A percentile compares a stretch with the other conserved stretches of the same genome.
Conservation (phyloP, 2,113 vertebrate species). For the Pontoporia blainvillei region DNA sequence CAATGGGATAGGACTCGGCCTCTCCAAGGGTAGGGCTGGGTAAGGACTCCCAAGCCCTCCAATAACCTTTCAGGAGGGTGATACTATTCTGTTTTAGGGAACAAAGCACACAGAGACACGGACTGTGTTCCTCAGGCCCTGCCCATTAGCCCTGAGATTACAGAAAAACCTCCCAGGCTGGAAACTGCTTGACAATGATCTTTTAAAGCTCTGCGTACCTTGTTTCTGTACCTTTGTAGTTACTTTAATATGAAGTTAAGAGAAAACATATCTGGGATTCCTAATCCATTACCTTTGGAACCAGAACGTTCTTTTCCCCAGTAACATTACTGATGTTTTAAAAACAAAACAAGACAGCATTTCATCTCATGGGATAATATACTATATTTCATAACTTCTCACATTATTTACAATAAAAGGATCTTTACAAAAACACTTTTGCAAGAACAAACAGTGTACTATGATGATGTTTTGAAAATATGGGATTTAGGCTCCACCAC, state of each 20-base stretch:
- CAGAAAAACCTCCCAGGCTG: not conserved
- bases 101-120: not conserved
- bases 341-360: not conserved
- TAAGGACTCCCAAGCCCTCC: not conserved
- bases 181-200: not conserved
- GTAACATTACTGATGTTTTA: not conserved
- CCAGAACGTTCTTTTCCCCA: not conserved
- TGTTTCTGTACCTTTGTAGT: not conserved
- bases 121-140: not conserved
- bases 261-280: not conserved
- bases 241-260: not conserved
- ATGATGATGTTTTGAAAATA: constrained; percentile 13
- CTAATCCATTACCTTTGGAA: not conserved
- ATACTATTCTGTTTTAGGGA: not conserved
- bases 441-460: not conserved
- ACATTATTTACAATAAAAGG: not conserved
- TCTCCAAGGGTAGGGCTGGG: not conserved
- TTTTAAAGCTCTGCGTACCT: not conserved
- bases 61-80: no score
- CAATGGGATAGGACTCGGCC: not conserved
- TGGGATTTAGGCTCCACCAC: not conserved
- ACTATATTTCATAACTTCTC: not conserved
- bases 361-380: not conserved
- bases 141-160: not conserved
- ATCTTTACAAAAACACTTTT: not conserved